These are phyloP conservation scores for Hippocampus abdominalis DNA, from an alignment of 2,113 vertebrate genomes.

Conservation along the genomic window DNA sequence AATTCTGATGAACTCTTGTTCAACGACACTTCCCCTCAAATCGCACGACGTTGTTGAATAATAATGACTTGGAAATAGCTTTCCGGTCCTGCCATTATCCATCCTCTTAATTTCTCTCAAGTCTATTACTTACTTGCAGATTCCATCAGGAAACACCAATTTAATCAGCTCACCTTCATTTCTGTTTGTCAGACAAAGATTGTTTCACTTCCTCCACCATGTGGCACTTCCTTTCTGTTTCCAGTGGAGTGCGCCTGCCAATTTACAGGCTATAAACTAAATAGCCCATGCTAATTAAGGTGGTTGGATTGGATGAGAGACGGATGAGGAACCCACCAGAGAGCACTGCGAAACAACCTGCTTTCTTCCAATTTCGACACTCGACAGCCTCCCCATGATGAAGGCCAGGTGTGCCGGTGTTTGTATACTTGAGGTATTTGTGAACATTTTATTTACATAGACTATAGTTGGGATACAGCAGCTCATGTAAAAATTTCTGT, in stretches of 20 bases:
- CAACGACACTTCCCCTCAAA: no score
- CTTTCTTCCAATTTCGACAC: slow-evolving; percentile 60
- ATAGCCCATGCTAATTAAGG: slow-evolving; percentile 70
- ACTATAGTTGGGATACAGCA: slow-evolving; percentile 25
- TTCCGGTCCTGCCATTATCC: neutral
- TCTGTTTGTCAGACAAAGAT: neutral
- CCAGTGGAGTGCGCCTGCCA: slow-evolving; percentile 56
- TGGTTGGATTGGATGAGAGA: slow-evolving; percentile 50
- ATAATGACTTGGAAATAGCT: neutral
- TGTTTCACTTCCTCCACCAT: neutral
- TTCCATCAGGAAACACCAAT: neutral
- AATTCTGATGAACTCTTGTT: no score
- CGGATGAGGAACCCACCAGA: slow-evolving; percentile 41
- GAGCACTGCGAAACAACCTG: slow-evolving; percentile 62
- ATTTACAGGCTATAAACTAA: slow-evolving; percentile 72
- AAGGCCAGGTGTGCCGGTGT: slow-evolving; percentile 25
- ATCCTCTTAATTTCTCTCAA: neutral
- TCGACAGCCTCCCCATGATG: slow-evolving; percentile 35
- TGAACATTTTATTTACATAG: slow-evolving; percentile 36
- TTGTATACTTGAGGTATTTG: slow-evolving; percentile 25
- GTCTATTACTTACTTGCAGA: neutral
- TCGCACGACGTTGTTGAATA: no score
- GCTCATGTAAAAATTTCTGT: slow-evolving; percentile 31
- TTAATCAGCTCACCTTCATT: neutral
- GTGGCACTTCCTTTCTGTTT: slow-evolving; percentile 26